Evolutionary conservation across 2,797 vertebrate species (phyloP).

Genomic region (Acrocephalus scirpaceus): DNA sequence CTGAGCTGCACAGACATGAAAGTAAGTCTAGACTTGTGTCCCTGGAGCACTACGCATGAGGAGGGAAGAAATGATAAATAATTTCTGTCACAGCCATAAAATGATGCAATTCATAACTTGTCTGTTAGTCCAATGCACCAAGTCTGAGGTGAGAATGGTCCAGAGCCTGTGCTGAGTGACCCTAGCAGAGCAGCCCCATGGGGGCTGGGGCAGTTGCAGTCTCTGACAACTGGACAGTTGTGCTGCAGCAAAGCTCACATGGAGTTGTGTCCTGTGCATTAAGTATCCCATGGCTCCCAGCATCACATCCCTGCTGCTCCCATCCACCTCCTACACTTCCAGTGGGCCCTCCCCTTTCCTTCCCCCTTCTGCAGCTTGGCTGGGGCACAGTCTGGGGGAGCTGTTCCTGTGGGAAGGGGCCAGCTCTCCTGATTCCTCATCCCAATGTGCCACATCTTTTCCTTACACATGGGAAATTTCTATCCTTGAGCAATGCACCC

Average conservation of each 20-base stretch:
- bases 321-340: not conserved
- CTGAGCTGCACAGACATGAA: not conserved
- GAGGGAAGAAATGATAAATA: not conserved
- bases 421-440: not conserved
- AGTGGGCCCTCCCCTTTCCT: not conserved
- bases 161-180: not conserved
- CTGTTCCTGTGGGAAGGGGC: not conserved
- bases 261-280: accelerated
- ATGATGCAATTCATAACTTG: not conserved
- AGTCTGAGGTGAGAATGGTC: not conserved
- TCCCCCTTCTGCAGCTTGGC: not conserved
- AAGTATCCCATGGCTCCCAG: not conserved
- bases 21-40: not conserved
- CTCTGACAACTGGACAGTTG: not conserved
- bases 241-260: not conserved
- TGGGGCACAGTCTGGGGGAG: not conserved
- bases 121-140: not conserved
- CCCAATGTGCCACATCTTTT: not conserved
- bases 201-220: not conserved
- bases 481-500: not conserved
- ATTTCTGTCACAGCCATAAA: not conserved
- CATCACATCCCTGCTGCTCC: not conserved
- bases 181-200: not conserved
- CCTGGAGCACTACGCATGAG: not conserved
- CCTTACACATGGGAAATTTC: not conserved